Base-by-base conservation (phyloP, 2,888 invertebrate species). In the Ophonus ardosiacus region DNA sequence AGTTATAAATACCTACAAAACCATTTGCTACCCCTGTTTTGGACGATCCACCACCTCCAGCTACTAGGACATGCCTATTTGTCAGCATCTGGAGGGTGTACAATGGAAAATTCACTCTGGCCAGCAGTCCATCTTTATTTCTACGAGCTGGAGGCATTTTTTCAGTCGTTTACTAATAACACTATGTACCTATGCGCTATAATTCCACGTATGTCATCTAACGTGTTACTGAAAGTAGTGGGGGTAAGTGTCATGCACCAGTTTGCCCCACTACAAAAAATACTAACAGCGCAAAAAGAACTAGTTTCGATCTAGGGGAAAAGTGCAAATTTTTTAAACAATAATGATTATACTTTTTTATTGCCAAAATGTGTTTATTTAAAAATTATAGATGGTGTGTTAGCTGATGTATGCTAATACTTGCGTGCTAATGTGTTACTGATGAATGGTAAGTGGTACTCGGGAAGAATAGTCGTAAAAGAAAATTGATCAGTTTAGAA, bases 21-120 rank as follows among this genome's bases (percentile, higher is more conserved):
- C 98, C 98, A 94, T 99, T 99, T 56, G 97, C 96, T 84, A 99
- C 97, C 82, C 99, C 99, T 68, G 99, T 99, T 91, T 98, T 98
- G 15, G 98, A 96, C 56, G 97, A 96, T 85, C 99, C 99, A 86
- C 99, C 99, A 82, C 99, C 99, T 82, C 99, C 99, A 86, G 97
- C 99, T 74, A 99, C 98, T 86, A 99, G 92, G 88, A 99, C 96
- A 93, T 98, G 98, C 87, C 98, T 94, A 91, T 97, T 97, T 40
- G 97, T 97, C 86, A 99, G 92, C 93, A 97, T 96, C 92, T 97
- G 96, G 43, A 98, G 93, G 1, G 97, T 95, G 91, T 98, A 99
- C 86, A 98, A 93, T 5, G 99, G 99, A 92, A 98, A 98, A 93
- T 98, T 97, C 74, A 98, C 97, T 89, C 96, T 94, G 86, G 97